Evolutionary conservation across 2,888 invertebrate species (phyloP).

Genomic region (Agrypnus murinus): DNA sequence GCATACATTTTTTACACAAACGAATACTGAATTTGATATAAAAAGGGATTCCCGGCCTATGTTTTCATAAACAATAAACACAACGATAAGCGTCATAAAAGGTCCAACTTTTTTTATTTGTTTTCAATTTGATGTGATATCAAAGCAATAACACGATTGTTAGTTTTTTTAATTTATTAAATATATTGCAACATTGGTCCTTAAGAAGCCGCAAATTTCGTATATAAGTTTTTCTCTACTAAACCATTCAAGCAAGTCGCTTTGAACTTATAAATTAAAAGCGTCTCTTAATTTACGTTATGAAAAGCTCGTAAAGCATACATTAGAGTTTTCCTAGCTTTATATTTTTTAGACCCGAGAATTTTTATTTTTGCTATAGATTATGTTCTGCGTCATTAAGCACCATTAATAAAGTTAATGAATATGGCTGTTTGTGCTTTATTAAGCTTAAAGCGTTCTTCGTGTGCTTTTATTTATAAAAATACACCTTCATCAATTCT

Average conservation of each 20-base stretch:
- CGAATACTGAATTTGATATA: conserved; percentile 34
- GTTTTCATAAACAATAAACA: conserved; percentile 35
- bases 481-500: conserved; percentile 17
- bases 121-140: no score
- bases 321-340: background rate
- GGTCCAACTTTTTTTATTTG: conserved; percentile 12
- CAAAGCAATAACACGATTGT: no score
- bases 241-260: no score
- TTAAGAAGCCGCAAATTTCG: no score
- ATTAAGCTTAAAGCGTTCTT: conserved; percentile 13
- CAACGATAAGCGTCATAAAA: conserved; percentile 30
- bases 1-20: conserved; percentile 43
- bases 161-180: no score
- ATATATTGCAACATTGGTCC: no score
- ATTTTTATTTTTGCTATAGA: no score
- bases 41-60: conserved; percentile 38
- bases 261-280: no score
- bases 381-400: conserved; percentile 13
- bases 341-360: background rate
- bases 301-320: background rate
- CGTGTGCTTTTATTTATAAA: conserved; percentile 10
- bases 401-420: conserved; percentile 24
- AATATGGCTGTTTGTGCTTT: conserved; percentile 4
- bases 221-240: no score
- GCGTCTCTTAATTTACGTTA: no score